Percentiles rank a stretch among this genome's conserved stretches.
Conservation (phyloP, 2,113 vertebrate genomes). For the Bos taurus region ARS-UCD2.0 NC_037335.1:40139501-40140000, state of each 20-base stretch:
- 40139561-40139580: neutral
- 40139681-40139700: neutral
- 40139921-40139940: neutral
- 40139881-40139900: neutral
- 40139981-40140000: neutral
- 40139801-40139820: neutral
- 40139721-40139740: neutral
- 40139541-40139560: neutral
- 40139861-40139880: neutral
- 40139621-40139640: neutral
- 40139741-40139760: neutral
- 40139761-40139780: neutral
- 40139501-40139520: neutral
- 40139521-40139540: neutral
- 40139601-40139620: neutral
- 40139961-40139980: neutral
- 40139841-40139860: neutral
- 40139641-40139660: neutral
- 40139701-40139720: neutral
- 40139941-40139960: neutral
- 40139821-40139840: neutral
- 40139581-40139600: neutral
- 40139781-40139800: neutral
- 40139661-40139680: neutral
- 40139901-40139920: neutral